Evolutionary conservation across 2,113 vertebrate genomes (phyloP), one percentile per base, ranked within the genome.

Genomic region (Atractosteus spatula): DNA sequence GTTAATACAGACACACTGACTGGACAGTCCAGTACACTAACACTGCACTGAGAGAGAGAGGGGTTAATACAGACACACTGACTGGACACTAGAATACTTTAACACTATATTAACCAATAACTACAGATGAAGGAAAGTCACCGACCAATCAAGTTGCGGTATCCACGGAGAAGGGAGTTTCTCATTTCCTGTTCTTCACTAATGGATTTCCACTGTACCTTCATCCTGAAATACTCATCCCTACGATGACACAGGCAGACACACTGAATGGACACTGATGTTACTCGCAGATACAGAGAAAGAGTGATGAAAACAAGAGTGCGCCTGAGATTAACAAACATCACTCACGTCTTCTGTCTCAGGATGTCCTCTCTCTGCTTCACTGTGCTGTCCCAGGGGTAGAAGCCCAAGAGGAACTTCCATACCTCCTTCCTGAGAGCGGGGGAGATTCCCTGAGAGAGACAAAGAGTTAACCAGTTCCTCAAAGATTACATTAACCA

Each of bases 161-260:
- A 94, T 41, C 95, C 95, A 0, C 93, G 84, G 76, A 97, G 89
- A 64, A 95, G 89, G 0, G 94, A 94, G 87, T 97, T 97, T 73
- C 94, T 93, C 79, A 89, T 94, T 83, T 97, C 95, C 82, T 97
- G 95, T 77, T 96, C 95, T 0, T 95, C 92, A 3, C 91, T 96
- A 75, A 97, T 92, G 0, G 95, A 97, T 66, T 95, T 96, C 95
- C 95, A 97, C 85, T 97, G 95, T 72, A 97, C 91, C 87, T 97
- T 97, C 95, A 97, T 97, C 7, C 93, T 89, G 84, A 96, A 96
- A 76, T 97, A 97, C 78, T 96, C 95, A 0, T 97, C 94, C 63
- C 95, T 97, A 80, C 16, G 3, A 62, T 29, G 41, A 76, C 6
- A 71, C 59, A 74, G 0, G 71, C 3, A 56, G 29, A 29, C 47